Conservation (phyloP, 2,888 invertebrate genomes). For the Aphrophora alni region DNA sequence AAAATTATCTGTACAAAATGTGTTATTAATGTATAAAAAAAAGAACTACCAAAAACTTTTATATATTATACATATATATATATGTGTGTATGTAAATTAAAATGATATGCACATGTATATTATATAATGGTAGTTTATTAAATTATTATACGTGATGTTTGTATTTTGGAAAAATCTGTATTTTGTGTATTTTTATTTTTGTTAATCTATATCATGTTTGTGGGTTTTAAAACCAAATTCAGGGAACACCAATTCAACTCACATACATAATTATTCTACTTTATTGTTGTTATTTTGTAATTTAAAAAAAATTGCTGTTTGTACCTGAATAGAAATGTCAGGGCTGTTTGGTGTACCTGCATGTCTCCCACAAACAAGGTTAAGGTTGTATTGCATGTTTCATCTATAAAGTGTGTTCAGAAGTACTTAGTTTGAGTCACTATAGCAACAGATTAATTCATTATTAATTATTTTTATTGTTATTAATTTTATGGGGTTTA, state of each 20-base stretch:
- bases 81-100: background rate
- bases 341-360: background rate
- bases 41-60: background rate
- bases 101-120: background rate
- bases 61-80: background rate
- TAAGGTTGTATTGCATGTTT: slow-evolving; percentile 27
- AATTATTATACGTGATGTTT: background rate
- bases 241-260: slow-evolving; percentile 9
- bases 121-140: background rate
- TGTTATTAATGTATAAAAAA: background rate
- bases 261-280: background rate
- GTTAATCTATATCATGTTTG: background rate
- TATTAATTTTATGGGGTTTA: slow-evolving; percentile 38
- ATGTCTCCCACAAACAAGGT: slow-evolving; percentile 10
- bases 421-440: slow-evolving; percentile 31
- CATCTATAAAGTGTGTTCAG: slow-evolving; percentile 15
- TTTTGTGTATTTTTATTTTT: background rate
- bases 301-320: background rate
- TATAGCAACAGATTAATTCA: slow-evolving; percentile 40
- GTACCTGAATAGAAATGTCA: slow-evolving; percentile 4
- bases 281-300: slow-evolving; percentile 9
- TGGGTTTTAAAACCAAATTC: slow-evolving; percentile 9
- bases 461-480: slow-evolving; percentile 33
- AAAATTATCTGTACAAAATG: slow-evolving; percentile 12
- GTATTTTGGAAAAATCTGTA: background rate